Evolutionary conservation across 2,797 vertebrate genomes (phyloP), one percentile per base, ranked within the genome.

Genomic region (Columba guinea): DNA sequence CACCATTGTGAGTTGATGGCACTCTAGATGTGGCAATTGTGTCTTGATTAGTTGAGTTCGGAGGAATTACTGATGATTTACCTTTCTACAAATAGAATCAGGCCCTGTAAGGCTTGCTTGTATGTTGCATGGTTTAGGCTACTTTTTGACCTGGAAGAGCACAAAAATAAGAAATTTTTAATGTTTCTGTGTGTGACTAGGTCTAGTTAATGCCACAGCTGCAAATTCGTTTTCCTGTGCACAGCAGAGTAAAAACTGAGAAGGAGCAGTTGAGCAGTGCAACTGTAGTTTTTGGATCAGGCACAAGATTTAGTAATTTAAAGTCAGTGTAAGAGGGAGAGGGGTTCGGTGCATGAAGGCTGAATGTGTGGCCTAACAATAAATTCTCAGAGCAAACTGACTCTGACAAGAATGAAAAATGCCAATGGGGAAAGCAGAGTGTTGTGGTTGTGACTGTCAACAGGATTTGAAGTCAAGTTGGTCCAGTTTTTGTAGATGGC

Each of bases 131-230:
- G 71, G 82, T 94, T 94, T 82, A 82, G 88, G 71, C 53, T 94
- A 55, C 32, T 70, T 96, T 85, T 87, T 92, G 56, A 94, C 48
- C 63, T 69, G 78, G 81, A 91, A 95, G 73, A 92, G 62, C 81
- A 87, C 51, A 84, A 84, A 68, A 82, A 20, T n/a, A 85, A 52
- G 52, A 77, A 65, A 30, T 89, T 64, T 18, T 90, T 89, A 30
- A 56, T 49, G 34, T 90, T 84, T 74, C n/a, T 52, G 19, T 87
- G 41, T 87, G 21, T 78, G 62, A 69, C 37, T 89, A 85, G 44
- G 24, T 95, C 56, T 87, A 65, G 81, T 44, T 48, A 80, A 80
- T n/a, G 53, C 48, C 26, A 4, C 69, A 85, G 46, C 65, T 93
- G 67, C 79, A 92, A 71, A 79, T 35, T 79, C 8, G 2, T 87